Conservation (phyloP, 2,888 invertebrate species). For the Scaeva pyrastri region DNA sequence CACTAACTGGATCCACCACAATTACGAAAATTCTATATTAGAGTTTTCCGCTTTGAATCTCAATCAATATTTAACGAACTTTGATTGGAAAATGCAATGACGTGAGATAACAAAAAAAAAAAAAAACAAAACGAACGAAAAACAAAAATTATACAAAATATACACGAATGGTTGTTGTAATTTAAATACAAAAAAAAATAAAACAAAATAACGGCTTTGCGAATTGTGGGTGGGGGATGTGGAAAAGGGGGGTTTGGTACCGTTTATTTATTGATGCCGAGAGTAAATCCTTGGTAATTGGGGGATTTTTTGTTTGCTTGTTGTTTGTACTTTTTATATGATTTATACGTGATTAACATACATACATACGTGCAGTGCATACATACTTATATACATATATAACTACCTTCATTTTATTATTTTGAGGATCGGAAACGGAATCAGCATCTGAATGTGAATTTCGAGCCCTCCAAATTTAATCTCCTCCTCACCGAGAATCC, state of each 20-base stretch:
- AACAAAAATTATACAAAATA: slow-evolving; percentile 10
- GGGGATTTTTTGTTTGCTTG: slow-evolving; percentile 37
- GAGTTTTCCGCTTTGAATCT: slow-evolving; percentile 47
- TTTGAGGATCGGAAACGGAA: background rate
- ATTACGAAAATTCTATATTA: slow-evolving; percentile 47
- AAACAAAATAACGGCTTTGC: background rate
- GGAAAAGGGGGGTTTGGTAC: slow-evolving; percentile 3
- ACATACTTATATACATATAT: no score
- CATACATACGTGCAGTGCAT: no score
- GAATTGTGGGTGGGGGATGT: background rate
- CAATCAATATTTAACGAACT: slow-evolving; percentile 70
- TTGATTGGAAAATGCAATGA: slow-evolving; percentile 71
- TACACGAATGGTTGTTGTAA: slow-evolving; percentile 16
- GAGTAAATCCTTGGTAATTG: slow-evolving; percentile 63
- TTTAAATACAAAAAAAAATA: slow-evolving; percentile 10
- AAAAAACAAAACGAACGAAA: no score
- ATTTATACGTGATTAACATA: slow-evolving; percentile 56
- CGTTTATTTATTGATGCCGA: slow-evolving; percentile 59
- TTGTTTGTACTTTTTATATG: background rate
- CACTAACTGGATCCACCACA: background rate
- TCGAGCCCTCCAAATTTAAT: background rate
- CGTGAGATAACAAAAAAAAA: no score
- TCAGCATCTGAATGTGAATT: background rate
- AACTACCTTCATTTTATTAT: background rate
- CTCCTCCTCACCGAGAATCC: background rate